Percentiles rank a stretch among this genome's conserved stretches.
Evolutionary conservation across 2,888 invertebrate species (phyloP).

Genomic region (Leptodirus hochenwartii): DNA sequence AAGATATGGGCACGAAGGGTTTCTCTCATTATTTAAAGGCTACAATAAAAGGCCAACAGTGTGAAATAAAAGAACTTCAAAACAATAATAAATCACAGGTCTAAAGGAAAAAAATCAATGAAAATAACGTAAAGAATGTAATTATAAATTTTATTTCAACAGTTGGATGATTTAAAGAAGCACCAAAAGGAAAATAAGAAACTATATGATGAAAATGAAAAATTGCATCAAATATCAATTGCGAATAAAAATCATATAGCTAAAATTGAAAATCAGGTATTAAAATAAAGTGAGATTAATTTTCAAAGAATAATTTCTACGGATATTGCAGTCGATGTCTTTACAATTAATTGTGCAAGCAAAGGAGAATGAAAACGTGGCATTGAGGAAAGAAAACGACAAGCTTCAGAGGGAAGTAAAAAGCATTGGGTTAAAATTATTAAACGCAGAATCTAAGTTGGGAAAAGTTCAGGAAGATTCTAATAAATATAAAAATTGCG

Average conservation of each 20-base stretch:
- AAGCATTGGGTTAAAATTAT: too few species aligned
- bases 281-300: background rate
- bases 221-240: constrained; percentile 22
- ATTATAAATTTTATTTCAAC: constrained; percentile 11
- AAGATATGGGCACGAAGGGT: constrained; percentile 21
- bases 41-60: constrained; percentile 21
- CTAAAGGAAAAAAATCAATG: constrained; percentile 16
- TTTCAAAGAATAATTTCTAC: constrained; percentile 2
- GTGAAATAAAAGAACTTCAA: constrained; percentile 19
- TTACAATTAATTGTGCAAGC: constrained; percentile 20
- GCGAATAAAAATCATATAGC: constrained; percentile 18
- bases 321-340: constrained; percentile 14
- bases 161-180: constrained; percentile 23
- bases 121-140: constrained; percentile 5
- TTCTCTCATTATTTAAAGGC: constrained; percentile 21
- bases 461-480: too few species aligned
- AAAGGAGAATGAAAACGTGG: constrained; percentile 21
- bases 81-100: constrained; percentile 19
- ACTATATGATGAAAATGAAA: constrained; percentile 23
- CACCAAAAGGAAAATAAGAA: constrained; percentile 20
- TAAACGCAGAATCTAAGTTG: too few species aligned
- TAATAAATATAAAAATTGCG: too few species aligned
- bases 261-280: constrained; percentile 23
- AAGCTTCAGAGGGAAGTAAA: constrained; percentile 29
- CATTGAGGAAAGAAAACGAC: constrained; percentile 30